Base-by-base conservation (phyloP, 1,140 invertebrate species). In the Leucophenga varia region DNA sequence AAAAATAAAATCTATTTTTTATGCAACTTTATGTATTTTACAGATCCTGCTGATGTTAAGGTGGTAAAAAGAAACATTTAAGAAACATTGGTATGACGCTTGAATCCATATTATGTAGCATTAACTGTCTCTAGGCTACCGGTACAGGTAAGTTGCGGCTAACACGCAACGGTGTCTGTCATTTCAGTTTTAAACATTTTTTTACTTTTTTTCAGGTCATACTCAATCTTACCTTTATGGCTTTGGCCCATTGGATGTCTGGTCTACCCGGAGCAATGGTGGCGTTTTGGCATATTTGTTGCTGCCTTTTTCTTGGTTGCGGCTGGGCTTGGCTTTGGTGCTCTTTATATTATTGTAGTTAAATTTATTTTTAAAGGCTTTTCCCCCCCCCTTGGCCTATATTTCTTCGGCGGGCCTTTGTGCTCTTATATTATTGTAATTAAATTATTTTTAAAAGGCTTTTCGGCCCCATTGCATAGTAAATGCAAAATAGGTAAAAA, bases 61-160 rank as follows among this genome's bases (percentile, higher is more conserved):
- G 79, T 91, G 18, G 84, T 91, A 50, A 85, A 84, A 88, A 70
- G 89, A 92, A 74, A 85, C 89, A 63, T 84, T 91, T 43, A 92
- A n/a, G n/a, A n/a, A 92, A 72, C 84, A 87, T 52, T 92, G 89
- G 89, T 92, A 92, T 75, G n/a, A 82, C 84, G 25, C 74, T 90
- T 0, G n/a, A 83, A 82, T 34, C 84, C 89, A 0, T 92, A 91
- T 76, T 92, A 90, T 60, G 76, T 86, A 17, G 89, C 89, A 0
- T 77, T 90, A 43, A 89, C 85, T 0, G 74, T 91, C 18, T 88
- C 89, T 0, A 81, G 80, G 37, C 47, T 84, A 31, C 84, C 84
- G 0, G 57, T 81, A 0, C 81, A 79, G 61, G 75, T 77, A 56
- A 61, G 53, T 54, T 25, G 22, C n/a, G n/a, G n/a, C n/a, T n/a